Base-by-base conservation (phyloP, 2,113 vertebrate genomes). In the Struthio camelus region DNA sequence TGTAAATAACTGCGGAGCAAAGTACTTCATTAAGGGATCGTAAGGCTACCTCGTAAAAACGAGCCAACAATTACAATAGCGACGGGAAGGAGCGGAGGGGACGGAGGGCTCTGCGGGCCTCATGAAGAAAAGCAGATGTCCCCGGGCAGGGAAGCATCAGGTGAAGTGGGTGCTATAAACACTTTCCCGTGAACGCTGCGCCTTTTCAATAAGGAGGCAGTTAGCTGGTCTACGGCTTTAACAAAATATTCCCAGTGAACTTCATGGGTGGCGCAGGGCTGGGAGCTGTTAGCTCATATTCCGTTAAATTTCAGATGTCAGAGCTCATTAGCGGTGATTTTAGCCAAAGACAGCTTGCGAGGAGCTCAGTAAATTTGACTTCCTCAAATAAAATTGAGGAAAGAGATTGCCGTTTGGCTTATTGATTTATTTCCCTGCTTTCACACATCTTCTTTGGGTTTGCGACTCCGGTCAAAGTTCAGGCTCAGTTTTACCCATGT, bases 291-390 rank as follows among this genome's bases (percentile, higher is more conserved):
- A 96, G 94, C 96, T 95, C 93, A 42, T 91, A 97, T 93, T 94
- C 94, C 85, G 97, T 96, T 97, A 97, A 96, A 97, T 98, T 98
- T 98, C 97, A 97, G 42, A 96, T 97, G 98, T 98, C 98, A 98
- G 96, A 97, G 94, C 97, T 98, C 66, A 32, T 98, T 98, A 98
- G 95, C 3, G 12, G 90, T 98, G 98, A 98, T 94, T 98, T 96
- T 98, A 98, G 96, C 98, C 98, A 98, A 96, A 97, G 97, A 97
- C 97, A 71, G 90, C 80, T 97, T 94, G 94, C 53, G 87, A 97
- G 96, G 88, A 94, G 93, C 97, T 97, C 18, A 8, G 96, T 95
- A 96, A 97, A 97, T 96, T 95, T 93, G 69, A 96, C 97, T 98
- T 97, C 97, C 97, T 98, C 97, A 91, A 96, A 97, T 96, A 97